Conservation (phyloP, 1,140 invertebrate species). For the Lucilia sericata region DNA sequence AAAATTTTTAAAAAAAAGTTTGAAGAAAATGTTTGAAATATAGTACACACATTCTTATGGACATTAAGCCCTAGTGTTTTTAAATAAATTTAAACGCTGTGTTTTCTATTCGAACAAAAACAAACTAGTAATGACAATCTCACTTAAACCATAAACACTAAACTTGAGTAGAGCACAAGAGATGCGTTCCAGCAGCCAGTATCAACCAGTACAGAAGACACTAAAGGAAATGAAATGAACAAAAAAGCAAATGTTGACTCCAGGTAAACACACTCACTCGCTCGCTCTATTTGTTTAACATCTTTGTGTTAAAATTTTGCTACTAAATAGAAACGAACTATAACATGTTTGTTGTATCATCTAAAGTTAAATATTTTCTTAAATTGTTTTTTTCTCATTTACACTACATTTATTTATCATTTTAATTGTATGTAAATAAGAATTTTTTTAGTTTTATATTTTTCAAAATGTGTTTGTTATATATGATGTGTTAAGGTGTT, state of each 20-base stretch:
- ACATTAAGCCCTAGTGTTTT: no score
- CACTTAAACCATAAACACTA: no score
- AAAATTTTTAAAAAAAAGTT: no score
- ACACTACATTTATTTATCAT: not conserved
- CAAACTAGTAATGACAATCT: no score
- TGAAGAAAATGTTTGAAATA: no score
- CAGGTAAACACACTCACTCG: not conserved
- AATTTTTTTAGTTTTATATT: not conserved
- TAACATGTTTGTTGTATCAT: not conserved
- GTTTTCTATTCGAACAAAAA: no score
- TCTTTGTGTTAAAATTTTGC: conserved; percentile 6
- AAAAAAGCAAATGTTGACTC: not conserved
- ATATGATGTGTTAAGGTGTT: conserved; percentile 13
- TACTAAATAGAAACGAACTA: not conserved
- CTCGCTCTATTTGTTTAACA: not conserved
- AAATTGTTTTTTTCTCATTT: not conserved
- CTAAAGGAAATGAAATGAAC: no score
- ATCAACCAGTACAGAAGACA: no score
- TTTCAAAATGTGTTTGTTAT: not conserved
- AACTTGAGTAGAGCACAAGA: no score
- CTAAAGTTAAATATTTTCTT: not conserved
- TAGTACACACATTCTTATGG: no score
- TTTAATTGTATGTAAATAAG: not conserved
- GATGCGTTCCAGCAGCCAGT: not conserved
- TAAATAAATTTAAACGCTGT: no score